A percentile compares a stretch with the other conserved stretches of the same genome.
phyloP scores from a whole-genome alignment of 2,888 invertebrate species.

The Homarus gammarus region DNA sequence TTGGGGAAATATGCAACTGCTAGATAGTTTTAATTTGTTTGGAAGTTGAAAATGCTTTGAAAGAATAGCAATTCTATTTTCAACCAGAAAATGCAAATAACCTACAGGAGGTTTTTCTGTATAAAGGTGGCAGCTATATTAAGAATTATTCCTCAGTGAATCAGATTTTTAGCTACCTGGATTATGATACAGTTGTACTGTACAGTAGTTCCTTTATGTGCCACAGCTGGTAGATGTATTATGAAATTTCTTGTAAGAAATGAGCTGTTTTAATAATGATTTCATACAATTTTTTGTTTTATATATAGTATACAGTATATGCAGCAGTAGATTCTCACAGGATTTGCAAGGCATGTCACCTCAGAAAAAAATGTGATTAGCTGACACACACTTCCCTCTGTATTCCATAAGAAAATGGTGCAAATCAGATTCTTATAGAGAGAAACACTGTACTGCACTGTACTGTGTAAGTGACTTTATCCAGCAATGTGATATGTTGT shows the following conservation, averaged over 20 bases:
- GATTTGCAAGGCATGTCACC: not conserved
- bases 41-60: not conserved
- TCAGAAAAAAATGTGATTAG: not conserved
- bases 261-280: not conserved
- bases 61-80: not conserved
- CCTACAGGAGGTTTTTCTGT: not conserved
- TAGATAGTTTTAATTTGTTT: not conserved
- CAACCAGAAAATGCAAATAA: not conserved
- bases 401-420: not conserved
- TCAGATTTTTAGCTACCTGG: not conserved
- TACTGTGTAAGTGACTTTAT: too few relatives aligned
- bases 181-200: not conserved
- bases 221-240: not conserved
- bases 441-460: too few relatives aligned
- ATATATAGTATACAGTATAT: not conserved
- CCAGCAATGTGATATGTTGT: too few relatives aligned
- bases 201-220: not conserved
- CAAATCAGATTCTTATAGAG: not conserved
- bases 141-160: not conserved
- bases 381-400: not conserved
- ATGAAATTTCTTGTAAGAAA: not conserved
- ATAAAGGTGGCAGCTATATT: not conserved
- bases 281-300: not conserved
- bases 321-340: too few relatives aligned
- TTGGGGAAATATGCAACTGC: not conserved